Percentiles rank a stretch among this genome's conserved stretches.
Conservation (phyloP, 2,797 vertebrate genomes). For the Onychomys torridus region DNA sequence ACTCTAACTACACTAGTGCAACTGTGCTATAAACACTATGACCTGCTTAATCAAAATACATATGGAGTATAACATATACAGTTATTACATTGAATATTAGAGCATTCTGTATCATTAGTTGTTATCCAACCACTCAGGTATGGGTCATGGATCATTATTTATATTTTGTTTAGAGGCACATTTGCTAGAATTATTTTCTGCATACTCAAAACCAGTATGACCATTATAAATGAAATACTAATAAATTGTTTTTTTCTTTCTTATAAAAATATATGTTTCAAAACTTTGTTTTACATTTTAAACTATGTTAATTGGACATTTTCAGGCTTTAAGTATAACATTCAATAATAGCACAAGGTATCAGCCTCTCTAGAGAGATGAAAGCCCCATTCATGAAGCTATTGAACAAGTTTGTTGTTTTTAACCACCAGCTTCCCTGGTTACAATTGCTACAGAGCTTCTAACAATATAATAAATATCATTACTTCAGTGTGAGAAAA, state of each 20-base stretch:
- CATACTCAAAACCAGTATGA: background rate
- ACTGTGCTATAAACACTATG: background rate
- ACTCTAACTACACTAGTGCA: no score
- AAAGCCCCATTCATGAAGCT: background rate
- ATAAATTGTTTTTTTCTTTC: background rate
- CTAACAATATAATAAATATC: background rate
- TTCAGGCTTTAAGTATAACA: background rate
- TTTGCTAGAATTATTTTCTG: background rate
- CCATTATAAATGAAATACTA: background rate
- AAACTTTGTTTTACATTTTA: background rate
- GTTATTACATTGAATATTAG: background rate
- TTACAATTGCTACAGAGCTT: background rate
- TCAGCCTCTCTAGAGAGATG: background rate
- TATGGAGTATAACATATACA: background rate
- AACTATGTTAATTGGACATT: background rate
- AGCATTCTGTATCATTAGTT: background rate
- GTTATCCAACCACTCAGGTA: background rate
- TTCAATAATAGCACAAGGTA: background rate
- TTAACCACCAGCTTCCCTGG: background rate
- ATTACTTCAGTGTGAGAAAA: background rate
- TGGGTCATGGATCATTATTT: background rate
- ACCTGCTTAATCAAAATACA: background rate
- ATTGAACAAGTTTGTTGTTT: background rate
- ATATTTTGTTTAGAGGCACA: background rate
- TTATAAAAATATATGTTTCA: background rate